phyloP scores from a whole-genome alignment of 2,113 vertebrate species.

The Aptenodytes patagonicus region DNA sequence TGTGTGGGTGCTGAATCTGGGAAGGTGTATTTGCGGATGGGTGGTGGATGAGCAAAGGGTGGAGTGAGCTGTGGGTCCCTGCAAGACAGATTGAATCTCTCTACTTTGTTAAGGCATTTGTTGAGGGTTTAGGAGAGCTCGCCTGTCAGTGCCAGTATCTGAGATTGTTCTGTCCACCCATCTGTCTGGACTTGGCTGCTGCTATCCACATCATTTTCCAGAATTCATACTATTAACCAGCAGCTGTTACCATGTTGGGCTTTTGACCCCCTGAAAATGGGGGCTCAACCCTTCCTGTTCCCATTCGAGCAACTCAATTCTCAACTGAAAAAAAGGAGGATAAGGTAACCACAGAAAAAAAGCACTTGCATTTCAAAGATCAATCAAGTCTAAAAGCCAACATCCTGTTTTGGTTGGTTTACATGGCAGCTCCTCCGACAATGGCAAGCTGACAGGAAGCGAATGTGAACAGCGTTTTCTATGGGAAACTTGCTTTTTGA shows the following conservation, averaged over 20 bases:
- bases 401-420: slow-evolving; percentile 75
- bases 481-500: background rate
- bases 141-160: background rate
- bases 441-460: slow-evolving; percentile 54
- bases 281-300: background rate
- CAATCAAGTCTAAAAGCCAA: slow-evolving; percentile 32
- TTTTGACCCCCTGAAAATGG: background rate
- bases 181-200: background rate
- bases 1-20: background rate
- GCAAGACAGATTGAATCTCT: background rate
- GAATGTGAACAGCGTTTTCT: background rate
- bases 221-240: background rate
- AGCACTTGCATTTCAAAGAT: slow-evolving; percentile 41
- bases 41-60: background rate
- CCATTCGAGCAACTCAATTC: background rate
- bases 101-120: background rate
- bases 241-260: background rate
- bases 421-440: background rate
- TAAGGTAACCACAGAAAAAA: background rate
- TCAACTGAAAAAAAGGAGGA: background rate
- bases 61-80: background rate
- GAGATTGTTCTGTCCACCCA: background rate
- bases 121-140: background rate
- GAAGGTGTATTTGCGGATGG: background rate
- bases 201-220: background rate